phyloP scores from a whole-genome alignment of 1,140 invertebrate species.

The Hycleus phaleratus region DNA sequence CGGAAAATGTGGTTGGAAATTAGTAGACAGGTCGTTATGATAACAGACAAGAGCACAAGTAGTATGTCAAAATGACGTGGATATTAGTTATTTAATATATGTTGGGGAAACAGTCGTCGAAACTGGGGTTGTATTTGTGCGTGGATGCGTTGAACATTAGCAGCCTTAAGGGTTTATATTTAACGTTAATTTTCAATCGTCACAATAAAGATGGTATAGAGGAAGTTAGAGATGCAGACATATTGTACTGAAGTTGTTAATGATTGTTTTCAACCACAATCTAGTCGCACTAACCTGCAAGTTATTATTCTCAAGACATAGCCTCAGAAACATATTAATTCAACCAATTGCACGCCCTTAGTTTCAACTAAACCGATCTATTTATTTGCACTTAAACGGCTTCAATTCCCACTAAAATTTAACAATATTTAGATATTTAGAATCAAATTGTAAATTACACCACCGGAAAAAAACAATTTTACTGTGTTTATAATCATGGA shows the following conservation, averaged over 20 bases:
- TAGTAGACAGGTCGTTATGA: slow-evolving; percentile 12
- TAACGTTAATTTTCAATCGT: slow-evolving; percentile 12
- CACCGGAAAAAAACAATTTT: no score
- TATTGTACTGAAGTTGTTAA: slow-evolving; percentile 18
- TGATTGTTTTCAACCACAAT: slow-evolving; percentile 19
- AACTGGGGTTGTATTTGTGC: slow-evolving; percentile 8
- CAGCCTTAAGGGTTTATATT: slow-evolving; percentile 7
- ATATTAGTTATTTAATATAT: slow-evolving; percentile 18
- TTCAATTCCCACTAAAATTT: no score
- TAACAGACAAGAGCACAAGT: slow-evolving; percentile 11
- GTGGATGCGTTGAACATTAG: slow-evolving; percentile 4
- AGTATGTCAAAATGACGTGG: slow-evolving; percentile 10
- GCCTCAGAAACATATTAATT: slow-evolving; percentile 13
- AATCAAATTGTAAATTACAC: no score
- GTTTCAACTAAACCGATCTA: not conserved
- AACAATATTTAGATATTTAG: no score
- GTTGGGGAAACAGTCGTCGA: not conserved
- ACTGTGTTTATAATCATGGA: no score
- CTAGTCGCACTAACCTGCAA: slow-evolving; percentile 10
- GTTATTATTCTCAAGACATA: slow-evolving; percentile 15
- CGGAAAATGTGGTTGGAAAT: slow-evolving; percentile 10
- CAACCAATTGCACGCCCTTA: slow-evolving; percentile 3
- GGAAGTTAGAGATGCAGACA: slow-evolving; percentile 19
- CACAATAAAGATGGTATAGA: slow-evolving; percentile 9
- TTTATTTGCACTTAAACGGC: no score